Conservation (phyloP, 2,113 vertebrate genomes). For the Aspidoscelis tigris region DNA sequence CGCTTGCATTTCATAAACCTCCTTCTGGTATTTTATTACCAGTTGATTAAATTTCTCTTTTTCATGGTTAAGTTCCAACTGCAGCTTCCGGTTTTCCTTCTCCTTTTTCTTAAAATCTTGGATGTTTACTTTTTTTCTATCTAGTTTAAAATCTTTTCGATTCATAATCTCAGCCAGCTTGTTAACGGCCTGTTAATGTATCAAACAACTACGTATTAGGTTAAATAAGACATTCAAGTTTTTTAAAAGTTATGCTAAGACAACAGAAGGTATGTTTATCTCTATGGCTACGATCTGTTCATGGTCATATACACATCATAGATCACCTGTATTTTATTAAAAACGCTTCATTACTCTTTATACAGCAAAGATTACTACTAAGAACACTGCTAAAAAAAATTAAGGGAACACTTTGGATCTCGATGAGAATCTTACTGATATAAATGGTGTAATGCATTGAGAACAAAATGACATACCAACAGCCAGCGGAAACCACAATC, state of each 20-base stretch:
- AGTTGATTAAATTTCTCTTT: slow-evolving; percentile 98
- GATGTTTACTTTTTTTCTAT: slow-evolving; percentile 94
- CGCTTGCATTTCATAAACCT: slow-evolving; percentile 94
- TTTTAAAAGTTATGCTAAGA: neutral
- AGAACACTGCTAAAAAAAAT: neutral
- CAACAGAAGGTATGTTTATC: neutral
- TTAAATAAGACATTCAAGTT: neutral
- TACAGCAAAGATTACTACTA: neutral
- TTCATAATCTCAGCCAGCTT: slow-evolving; percentile 99
- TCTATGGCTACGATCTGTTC: too few species aligned
- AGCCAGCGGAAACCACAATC: too few species aligned
- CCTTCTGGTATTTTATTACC: slow-evolving; percentile 96
- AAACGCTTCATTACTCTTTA: neutral
- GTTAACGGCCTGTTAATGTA: slow-evolving; percentile 89
- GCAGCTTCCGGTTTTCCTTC: slow-evolving; percentile 97
- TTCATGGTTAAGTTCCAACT: slow-evolving; percentile 96
- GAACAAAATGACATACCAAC: too few species aligned
- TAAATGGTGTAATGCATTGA: too few species aligned
- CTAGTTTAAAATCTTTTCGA: slow-evolving; percentile 98
- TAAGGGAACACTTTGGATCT: too few species aligned
- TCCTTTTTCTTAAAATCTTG: slow-evolving; percentile 98
- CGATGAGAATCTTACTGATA: too few species aligned
- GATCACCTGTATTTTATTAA: too few species aligned
- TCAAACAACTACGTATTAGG: slow-evolving; percentile 43
- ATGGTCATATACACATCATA: too few species aligned